Percentiles rank a stretch among this genome's conserved stretches.
Conservation (phyloP, 2,888 invertebrate genomes). For the Operophtera brumata region DNA sequence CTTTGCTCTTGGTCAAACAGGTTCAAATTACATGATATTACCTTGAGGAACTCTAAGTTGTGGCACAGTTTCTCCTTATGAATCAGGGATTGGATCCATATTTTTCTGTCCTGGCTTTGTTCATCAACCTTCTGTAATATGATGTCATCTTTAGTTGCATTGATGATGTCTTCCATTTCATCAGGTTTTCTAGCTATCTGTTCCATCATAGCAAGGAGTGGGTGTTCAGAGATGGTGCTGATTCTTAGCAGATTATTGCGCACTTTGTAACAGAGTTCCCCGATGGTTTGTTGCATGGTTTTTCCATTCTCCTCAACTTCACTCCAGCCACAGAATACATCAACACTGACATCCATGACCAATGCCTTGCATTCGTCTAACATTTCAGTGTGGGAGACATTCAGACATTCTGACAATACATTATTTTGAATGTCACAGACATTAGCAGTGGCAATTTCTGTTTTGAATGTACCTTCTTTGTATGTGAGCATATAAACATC, state of each 20-base stretch:
- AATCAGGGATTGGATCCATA: conserved; percentile 61
- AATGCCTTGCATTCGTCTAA: conserved; percentile 58
- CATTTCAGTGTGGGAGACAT: conserved; percentile 51
- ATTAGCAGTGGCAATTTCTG: conserved; percentile 33
- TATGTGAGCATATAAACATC: conserved; percentile 57
- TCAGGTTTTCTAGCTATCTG: conserved; percentile 62
- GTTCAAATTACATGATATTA: conserved; percentile 46
- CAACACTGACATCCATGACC: conserved; percentile 67
- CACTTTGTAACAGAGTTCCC: conserved; percentile 61
- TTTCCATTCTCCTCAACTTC: conserved; percentile 62
- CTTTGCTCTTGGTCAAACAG: conserved; percentile 50
- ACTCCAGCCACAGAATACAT: conserved; percentile 73
- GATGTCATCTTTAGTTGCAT: conserved; percentile 42
- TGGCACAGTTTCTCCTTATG: conserved; percentile 53
- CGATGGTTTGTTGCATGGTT: conserved; percentile 64
- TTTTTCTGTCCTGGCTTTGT: conserved; percentile 42
- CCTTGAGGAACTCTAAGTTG: conserved; percentile 45
- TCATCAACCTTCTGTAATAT: conserved; percentile 55
- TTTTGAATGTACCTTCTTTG: conserved; percentile 40
- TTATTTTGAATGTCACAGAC: conserved; percentile 46
- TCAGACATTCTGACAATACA: conserved; percentile 48
- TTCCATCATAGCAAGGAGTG: conserved; percentile 58
- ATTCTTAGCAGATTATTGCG: conserved; percentile 43
- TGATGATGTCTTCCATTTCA: conserved; percentile 56
- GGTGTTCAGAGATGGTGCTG: conserved; percentile 49